Conservation (phyloP, 2,113 vertebrate species). For the Strix uralensis region DNA sequence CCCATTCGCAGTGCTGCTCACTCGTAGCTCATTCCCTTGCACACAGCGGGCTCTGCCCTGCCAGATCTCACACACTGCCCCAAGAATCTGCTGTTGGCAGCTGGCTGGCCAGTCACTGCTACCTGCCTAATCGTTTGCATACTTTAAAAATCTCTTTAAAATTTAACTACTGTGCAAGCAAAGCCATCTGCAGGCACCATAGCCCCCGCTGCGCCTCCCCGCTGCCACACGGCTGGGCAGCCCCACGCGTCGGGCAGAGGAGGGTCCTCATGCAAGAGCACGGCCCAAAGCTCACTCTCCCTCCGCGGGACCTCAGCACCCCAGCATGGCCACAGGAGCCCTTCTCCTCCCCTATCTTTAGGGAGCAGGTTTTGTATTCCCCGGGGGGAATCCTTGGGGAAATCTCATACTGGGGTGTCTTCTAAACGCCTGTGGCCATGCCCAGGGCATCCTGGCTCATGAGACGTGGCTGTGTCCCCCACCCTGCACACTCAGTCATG, state of each 20-base stretch:
- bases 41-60: background rate
- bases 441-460: background rate
- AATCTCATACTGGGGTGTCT: background rate
- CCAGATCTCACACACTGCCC: background rate
- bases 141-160: background rate
- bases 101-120: background rate
- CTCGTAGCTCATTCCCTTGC: background rate
- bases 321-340: background rate
- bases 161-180: background rate
- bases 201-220: background rate
- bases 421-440: background rate
- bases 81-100: background rate
- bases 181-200: background rate
- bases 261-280: background rate
- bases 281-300: no score
- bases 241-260: fast-evolving
- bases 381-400: background rate
- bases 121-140: background rate
- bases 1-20: background rate
- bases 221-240: background rate
- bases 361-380: background rate
- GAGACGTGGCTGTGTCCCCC: background rate
- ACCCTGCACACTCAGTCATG: no score
- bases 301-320: background rate
- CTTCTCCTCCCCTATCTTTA: background rate